phyloP scores from a whole-genome alignment of 1,140 invertebrate species.

The Olivierus martensii region DNA sequence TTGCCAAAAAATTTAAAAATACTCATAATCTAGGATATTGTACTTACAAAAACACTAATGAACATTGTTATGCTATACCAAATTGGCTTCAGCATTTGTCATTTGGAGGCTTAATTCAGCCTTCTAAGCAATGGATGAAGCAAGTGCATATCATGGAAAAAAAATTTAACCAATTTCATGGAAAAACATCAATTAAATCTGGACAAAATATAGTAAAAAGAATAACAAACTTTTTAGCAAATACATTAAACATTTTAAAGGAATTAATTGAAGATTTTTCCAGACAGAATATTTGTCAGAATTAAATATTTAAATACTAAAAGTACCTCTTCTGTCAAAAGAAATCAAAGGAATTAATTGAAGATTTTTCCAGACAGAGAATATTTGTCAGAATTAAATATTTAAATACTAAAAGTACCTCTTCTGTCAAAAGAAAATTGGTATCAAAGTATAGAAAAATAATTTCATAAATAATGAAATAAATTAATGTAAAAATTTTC shows the following conservation, averaged over 20 bases:
- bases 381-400: background rate
- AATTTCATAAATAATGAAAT: too few species aligned
- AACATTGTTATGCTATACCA: background rate
- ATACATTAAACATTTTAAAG: too few species aligned
- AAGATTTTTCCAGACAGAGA: background rate
- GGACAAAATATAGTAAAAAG: background rate
- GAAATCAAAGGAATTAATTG: background rate
- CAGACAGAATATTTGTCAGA: background rate
- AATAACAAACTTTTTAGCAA: background rate
- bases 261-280: background rate
- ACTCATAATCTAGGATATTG: background rate
- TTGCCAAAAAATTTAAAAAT: background rate
- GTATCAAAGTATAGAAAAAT: too few species aligned
- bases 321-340: too few species aligned
- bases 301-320: background rate
- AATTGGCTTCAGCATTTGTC: background rate
- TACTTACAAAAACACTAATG: background rate
- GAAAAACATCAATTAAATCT: background rate
- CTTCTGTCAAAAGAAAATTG: too few species aligned
- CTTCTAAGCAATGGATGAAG: background rate
- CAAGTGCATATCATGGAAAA: background rate
- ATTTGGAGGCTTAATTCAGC: background rate
- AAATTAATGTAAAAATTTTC: too few species aligned
- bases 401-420: background rate
- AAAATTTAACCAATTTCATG: background rate